A percentile compares a stretch with the other conserved stretches of the same genome.
phyloP scores from a whole-genome alignment of 2,888 invertebrate genomes.

The Drosophila mimica region DNA sequence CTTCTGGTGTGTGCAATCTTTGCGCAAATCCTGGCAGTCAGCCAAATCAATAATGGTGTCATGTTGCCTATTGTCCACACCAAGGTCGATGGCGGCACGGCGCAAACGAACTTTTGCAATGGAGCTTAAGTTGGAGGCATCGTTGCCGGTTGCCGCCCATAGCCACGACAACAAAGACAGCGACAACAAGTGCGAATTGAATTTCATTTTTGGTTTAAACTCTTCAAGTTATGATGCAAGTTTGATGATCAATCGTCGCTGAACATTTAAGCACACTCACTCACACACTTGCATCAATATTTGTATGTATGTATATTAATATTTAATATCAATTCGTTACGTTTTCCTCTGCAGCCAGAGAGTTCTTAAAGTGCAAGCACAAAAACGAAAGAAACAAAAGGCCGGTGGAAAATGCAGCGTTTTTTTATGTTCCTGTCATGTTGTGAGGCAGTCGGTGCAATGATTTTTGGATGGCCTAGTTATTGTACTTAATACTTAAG shows the following conservation, averaged over 20 bases:
- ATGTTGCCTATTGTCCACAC: constrained; percentile 41
- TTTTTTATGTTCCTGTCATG: constrained; percentile 32
- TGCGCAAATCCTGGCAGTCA: constrained; percentile 85
- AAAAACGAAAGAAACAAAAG: constrained; percentile 29
- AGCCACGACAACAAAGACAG: constrained; percentile 60
- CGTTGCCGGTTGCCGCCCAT: constrained; percentile 25
- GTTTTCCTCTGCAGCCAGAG: constrained; percentile 1
- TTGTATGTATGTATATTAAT: neutral
- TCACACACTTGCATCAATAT: constrained; percentile 3
- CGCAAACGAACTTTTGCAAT: constrained; percentile 37
- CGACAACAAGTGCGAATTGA: constrained; percentile 34
- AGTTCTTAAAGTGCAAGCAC: neutral
- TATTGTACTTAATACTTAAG: neutral
- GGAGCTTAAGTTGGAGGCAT: neutral
- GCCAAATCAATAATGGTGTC: constrained; percentile 80
- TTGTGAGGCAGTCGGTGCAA: neutral
- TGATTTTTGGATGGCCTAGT: neutral
- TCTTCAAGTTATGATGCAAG: neutral
- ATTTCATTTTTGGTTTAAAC: constrained; percentile 41
- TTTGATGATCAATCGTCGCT: constrained; percentile 12
- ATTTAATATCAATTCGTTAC: constrained; percentile 39
- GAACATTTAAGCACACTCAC: constrained; percentile 38
- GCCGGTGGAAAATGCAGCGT: constrained; percentile 49
- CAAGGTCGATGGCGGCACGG: constrained; percentile 53
- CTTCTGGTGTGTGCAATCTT: constrained; percentile 83